These are phyloP conservation scores for Herpailurus yagouaroundi DNA, from an alignment of 2,113 vertebrate genomes.

Conservation along the genomic window DNA sequence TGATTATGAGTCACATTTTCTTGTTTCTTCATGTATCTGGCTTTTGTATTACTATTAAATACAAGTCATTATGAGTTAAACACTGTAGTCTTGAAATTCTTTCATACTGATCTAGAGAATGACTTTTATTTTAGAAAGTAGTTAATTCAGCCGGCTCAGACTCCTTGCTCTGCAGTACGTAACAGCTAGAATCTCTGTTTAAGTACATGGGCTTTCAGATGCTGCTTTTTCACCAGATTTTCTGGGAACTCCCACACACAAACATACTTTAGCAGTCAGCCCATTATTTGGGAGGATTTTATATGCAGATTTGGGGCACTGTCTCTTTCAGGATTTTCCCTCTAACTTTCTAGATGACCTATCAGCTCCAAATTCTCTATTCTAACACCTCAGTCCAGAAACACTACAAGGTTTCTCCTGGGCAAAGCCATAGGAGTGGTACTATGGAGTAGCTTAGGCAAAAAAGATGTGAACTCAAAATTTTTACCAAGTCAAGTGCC, in stretches of 20 bases:
- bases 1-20: not conserved
- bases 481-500: not conserved
- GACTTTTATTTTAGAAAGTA: not conserved
- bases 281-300: not conserved
- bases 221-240: not conserved
- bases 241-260: not conserved
- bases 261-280: too few species aligned
- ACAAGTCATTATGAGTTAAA: not conserved
- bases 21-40: not conserved
- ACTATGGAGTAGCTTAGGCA: not conserved
- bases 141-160: not conserved
- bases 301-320: rapidly evolving
- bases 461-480: not conserved
- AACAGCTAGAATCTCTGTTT: not conserved
- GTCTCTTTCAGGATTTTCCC: not conserved
- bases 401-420: not conserved
- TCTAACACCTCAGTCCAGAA: not conserved
- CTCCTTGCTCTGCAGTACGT: too few species aligned
- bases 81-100: not conserved
- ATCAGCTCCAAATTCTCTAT: not conserved
- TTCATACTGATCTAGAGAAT: not conserved
- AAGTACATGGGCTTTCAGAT: not conserved
- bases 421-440: too few species aligned
- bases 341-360: not conserved
- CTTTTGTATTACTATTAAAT: not conserved